Conservation (phyloP, 2,113 vertebrate species). For the Syngnathus floridae region DNA sequence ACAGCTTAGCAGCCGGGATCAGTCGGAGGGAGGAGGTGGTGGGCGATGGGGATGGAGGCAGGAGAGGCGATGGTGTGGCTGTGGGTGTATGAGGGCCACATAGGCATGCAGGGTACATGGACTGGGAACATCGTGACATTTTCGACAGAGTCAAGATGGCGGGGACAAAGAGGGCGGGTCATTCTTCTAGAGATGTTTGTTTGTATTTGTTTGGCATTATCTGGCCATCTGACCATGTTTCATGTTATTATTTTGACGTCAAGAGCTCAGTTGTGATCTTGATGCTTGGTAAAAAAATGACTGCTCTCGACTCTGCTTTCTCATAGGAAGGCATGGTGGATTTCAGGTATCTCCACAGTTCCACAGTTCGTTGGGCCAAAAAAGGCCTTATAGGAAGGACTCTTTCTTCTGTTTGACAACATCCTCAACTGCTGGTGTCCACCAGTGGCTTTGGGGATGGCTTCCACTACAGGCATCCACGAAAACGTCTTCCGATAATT, state of each 20-base stretch:
- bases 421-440: no score
- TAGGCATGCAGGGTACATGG: conserved; percentile 30
- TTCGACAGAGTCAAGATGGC: conserved; percentile 15
- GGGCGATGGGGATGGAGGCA: conserved; percentile 21
- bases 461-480: no score
- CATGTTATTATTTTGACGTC: conserved; percentile 22
- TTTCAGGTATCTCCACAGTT: no score
- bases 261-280: conserved; percentile 41
- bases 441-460: no score
- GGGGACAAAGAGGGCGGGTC: conserved; percentile 29
- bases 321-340: no score
- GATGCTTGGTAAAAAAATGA: conserved; percentile 48
- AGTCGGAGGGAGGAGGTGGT: conserved; percentile 28
- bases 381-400: no score
- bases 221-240: conserved; percentile 14
- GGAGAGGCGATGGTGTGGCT: conserved; percentile 10
- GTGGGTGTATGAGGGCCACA: conserved; percentile 11
- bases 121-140: conserved; percentile 48
- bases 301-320: neutral
- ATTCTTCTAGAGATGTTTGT: conserved; percentile 5
- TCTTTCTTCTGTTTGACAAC: no score
- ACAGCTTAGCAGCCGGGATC: conserved; percentile 61
- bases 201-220: conserved; percentile 18
- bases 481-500: no score
- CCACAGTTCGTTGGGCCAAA: no score